Conservation (phyloP, 2,113 vertebrate genomes). For the Albula goreensis region DNA sequence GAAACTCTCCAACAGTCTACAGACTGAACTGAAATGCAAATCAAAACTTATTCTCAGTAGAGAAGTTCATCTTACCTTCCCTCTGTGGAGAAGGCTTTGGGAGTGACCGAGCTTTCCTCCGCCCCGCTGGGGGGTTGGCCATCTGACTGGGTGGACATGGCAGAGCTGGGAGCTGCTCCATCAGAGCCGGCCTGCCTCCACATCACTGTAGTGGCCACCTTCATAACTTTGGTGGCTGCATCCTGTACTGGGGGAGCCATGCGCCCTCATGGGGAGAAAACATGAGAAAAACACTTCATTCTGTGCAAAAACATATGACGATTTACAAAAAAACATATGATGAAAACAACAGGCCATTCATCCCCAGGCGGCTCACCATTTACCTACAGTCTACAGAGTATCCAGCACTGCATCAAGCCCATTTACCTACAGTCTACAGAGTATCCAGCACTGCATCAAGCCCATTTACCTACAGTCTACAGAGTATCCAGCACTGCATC, state of each 20-base stretch:
- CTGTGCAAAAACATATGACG: neutral
- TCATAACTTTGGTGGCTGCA: slow-evolving; percentile 83
- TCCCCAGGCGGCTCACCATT: too few relatives aligned
- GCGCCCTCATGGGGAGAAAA: slow-evolving; percentile 64
- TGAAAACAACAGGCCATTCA: too few relatives aligned
- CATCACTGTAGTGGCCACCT: slow-evolving; percentile 85
- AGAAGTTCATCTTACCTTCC: slow-evolving; percentile 48
- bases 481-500: too few relatives aligned
- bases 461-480: too few relatives aligned
- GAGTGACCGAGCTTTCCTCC: slow-evolving; percentile 81
- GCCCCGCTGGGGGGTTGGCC: slow-evolving; percentile 82
- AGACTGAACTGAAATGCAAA: too few relatives aligned
- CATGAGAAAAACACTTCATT: neutral
- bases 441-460: too few relatives aligned
- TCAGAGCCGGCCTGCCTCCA: slow-evolving; percentile 84
- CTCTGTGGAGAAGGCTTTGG: slow-evolving; percentile 68
- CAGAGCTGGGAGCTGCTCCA: slow-evolving; percentile 75
- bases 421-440: too few relatives aligned
- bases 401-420: too few relatives aligned
- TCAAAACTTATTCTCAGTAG: too few relatives aligned
- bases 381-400: too few relatives aligned
- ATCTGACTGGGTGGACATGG: slow-evolving; percentile 68
- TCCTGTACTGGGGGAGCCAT: slow-evolving; percentile 89
- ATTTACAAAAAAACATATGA: too few relatives aligned
- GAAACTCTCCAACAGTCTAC: too few relatives aligned